Evolutionary conservation across 2,113 vertebrate genomes (phyloP), one percentile per base, ranked within the genome.

Genomic region (Oreochromis spilurus): DNA sequence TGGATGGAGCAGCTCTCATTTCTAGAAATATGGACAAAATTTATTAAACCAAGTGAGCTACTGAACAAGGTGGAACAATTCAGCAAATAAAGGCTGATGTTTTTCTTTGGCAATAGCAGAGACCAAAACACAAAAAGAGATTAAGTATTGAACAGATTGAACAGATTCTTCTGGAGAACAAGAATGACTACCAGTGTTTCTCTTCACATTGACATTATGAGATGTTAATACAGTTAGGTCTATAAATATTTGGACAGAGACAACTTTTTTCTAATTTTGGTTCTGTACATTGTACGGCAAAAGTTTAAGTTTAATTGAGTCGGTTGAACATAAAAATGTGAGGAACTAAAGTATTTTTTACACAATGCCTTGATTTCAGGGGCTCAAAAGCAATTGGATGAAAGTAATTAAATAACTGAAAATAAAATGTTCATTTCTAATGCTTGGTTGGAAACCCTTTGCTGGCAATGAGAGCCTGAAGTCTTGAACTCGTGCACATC

Each of bases 181-280:
- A 75, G 24, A 45, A 75, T 75, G 24, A 48, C 13, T 75, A 40
- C 67, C 13, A 75, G 14, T 2, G 5, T 45, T 45, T 72, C 7
- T 3, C 67, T 75, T 75, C 24, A 17, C 21, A 48, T 10, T 75
- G 8, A 29, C 67, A 7, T 29, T 48, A 75, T 75, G 9, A 75
- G 14, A 26, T 26, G 2, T 48, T 48, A 26, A 48, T 36, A 36
- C 0, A 36, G 60, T 34, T 34, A n/a, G 0, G 31, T 65, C 17
- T 31, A 65, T 1, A 36, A 36, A n/a, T 65, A 65, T 12, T 12
- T n/a, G 31, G 17, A 36, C 5, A 62, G 0, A 36, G 58, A 36
- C 17, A 1, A n/a, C 6, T 62, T 7, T n/a, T 55, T 62, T 36
- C 29, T 36, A n/a, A 36, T 36, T 62, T 7, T 62, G 58, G 31